These are phyloP conservation scores for Periparus ater DNA, from an alignment of 2,797 vertebrate species.

Conservation along the genomic window DNA sequence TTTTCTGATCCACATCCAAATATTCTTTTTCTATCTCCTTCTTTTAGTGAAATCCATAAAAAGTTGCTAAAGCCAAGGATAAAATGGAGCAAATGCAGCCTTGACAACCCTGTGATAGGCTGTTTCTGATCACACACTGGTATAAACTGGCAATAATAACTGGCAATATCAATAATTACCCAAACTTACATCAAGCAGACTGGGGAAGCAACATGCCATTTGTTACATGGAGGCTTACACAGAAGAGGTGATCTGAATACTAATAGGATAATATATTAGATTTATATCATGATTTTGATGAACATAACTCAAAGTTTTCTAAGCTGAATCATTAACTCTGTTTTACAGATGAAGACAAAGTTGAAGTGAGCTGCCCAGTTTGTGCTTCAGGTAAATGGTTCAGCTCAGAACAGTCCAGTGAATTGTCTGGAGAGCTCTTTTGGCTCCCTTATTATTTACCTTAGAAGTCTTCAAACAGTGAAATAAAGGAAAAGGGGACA, in stretches of 20 bases:
- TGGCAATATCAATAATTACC: not conserved
- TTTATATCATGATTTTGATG: not conserved
- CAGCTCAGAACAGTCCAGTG: not conserved
- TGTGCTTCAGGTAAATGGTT: not conserved
- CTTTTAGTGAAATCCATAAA: not conserved
- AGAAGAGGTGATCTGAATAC: not conserved
- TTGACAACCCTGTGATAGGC: not conserved
- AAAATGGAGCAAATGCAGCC: not conserved
- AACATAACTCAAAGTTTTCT: not conserved
- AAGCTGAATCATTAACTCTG: not conserved
- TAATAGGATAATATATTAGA: not conserved
- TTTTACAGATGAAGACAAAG: not conserved
- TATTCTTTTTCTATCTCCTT: not conserved
- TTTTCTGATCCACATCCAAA: conserved; percentile 4
- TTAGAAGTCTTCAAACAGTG: not conserved
- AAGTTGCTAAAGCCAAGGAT: not conserved
- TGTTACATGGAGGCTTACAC: not conserved
- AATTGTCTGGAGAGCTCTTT: not conserved
- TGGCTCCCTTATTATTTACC: not conserved
- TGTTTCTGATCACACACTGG: not conserved
- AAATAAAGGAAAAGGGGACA: conserved; percentile 24
- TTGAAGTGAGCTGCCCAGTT: not conserved
- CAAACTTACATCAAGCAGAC: not conserved
- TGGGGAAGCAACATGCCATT: not conserved
- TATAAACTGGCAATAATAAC: not conserved